Conservation (phyloP, 2,113 vertebrate genomes). For the Columba janthina region DNA sequence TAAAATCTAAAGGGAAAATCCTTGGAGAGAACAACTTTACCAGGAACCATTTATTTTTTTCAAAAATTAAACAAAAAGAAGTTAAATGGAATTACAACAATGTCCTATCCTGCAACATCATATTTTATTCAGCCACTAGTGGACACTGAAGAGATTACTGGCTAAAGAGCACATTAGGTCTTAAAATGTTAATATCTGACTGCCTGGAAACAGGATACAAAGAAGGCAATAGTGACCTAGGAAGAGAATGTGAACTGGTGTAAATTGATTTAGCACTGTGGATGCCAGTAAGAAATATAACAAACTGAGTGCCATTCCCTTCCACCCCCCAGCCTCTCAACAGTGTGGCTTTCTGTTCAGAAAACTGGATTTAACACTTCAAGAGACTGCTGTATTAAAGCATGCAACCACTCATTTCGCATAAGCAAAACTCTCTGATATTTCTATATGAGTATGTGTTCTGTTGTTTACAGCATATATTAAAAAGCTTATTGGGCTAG, state of each 20-base stretch:
- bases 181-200: neutral
- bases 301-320: neutral
- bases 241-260: neutral
- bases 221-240: neutral
- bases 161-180: neutral
- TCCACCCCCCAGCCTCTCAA: neutral
- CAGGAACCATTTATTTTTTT: neutral
- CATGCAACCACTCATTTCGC: neutral
- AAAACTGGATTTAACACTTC: neutral
- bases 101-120: neutral
- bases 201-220: neutral
- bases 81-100: neutral
- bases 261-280: neutral
- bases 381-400: neutral
- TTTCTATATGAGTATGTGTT: neutral
- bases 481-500: neutral
- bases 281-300: neutral
- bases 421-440: neutral
- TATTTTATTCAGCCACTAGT: neutral
- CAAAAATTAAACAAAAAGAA: neutral
- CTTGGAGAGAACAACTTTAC: neutral
- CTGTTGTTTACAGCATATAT: neutral
- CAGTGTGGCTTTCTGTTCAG: neutral
- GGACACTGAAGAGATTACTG: neutral
- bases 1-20: neutral